phyloP scores from a whole-genome alignment of 2,888 invertebrate genomes.

The Drosophila longiperda region DNA sequence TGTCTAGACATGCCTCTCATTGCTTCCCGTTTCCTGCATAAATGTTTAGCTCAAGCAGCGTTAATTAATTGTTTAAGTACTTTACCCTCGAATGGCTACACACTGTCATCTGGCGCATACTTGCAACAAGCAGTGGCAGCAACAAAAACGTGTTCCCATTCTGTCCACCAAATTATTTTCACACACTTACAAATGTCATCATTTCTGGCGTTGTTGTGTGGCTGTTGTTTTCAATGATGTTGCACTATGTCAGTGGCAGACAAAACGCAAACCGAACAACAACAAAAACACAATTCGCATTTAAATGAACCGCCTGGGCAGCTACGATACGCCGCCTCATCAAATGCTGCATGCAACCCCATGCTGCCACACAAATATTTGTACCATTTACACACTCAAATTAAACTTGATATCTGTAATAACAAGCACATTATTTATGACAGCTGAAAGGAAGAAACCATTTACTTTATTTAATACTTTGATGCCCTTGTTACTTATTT shows the following conservation, averaged over 20 bases:
- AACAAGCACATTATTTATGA: conserved; percentile 38
- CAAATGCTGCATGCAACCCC: conserved; percentile 2
- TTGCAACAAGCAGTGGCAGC: conserved; percentile 7
- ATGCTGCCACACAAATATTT: conserved; percentile 16
- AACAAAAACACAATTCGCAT: conserved; percentile 29
- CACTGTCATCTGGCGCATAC: conserved; percentile 48
- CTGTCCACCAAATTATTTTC: conserved; percentile 62
- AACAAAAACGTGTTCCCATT: conserved; percentile 21
- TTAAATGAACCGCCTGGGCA: conserved; percentile 13
- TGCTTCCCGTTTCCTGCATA: conserved; percentile 59
- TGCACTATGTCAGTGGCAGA: conserved; percentile 35
- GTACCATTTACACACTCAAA: conserved; percentile 7
- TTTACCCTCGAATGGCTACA: conserved; percentile 62
- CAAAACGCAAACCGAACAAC: conserved; percentile 3
- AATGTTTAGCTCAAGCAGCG: conserved; percentile 61
- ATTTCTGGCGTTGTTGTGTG: conserved; percentile 38
- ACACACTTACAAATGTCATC: conserved; percentile 74
- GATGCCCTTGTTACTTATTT: too few relatives aligned
- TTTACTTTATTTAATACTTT: not conserved
- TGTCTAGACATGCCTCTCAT: conserved; percentile 51
- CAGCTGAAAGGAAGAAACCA: not conserved
- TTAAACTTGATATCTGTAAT: conserved; percentile 39
- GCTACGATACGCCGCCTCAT: not conserved
- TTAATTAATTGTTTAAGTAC: conserved; percentile 79
- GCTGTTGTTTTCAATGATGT: conserved; percentile 43